A percentile compares a stretch with the other conserved stretches of the same genome.
phyloP scores from a whole-genome alignment of 2,797 vertebrate species.

The Odontamblyopus lacepedii region DNA sequence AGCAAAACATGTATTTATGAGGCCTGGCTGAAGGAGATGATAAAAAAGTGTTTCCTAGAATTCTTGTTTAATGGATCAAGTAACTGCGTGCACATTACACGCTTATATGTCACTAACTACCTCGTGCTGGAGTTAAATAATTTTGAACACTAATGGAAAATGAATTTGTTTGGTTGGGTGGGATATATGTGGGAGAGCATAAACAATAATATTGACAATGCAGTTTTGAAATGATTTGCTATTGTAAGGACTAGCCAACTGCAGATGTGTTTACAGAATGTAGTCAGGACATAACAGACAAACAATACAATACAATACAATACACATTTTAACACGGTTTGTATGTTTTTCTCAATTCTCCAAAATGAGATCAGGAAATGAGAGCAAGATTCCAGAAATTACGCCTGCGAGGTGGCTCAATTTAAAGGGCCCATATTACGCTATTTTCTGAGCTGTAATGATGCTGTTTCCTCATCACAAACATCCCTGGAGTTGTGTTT shows the following conservation, averaged over 20 bases:
- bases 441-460: no score
- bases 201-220: not conserved
- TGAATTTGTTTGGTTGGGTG: not conserved
- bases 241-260: not conserved
- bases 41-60: conserved; percentile 35
- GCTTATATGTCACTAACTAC: not conserved
- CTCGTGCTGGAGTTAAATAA: not conserved
- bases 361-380: not conserved
- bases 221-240: not conserved
- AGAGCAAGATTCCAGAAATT: not conserved
- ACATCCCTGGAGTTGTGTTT: no score
- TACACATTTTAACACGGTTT: not conserved
- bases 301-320: not conserved
- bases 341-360: not conserved
- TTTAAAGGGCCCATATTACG: not conserved
- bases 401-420: not conserved
- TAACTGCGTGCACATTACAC: not conserved
- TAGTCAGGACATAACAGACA: not conserved
- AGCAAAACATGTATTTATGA: conserved; percentile 89
- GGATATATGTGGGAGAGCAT: not conserved
- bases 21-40: conserved; percentile 72
- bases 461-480: no score
- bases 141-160: not conserved
- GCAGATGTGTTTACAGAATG: not conserved
- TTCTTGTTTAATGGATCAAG: not conserved